Evolutionary conservation across 2,113 vertebrate species (phyloP).

Genomic region (Nerophis ophidion): DNA sequence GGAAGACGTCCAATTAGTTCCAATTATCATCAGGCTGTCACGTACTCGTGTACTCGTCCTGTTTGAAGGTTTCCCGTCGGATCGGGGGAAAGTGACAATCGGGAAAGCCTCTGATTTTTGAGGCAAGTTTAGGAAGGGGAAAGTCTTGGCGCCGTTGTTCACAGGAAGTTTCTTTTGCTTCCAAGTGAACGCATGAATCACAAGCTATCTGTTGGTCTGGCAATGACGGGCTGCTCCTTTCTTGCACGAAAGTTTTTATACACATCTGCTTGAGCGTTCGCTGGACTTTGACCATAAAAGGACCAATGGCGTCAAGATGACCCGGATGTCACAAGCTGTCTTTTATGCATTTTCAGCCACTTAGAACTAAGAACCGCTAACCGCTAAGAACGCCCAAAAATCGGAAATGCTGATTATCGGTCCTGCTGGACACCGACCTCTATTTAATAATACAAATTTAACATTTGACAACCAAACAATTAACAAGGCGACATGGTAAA

Average conservation of each 20-base stretch:
- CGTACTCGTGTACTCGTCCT: conserved; percentile 23
- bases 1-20: conserved; percentile 54
- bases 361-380: too few relatives aligned
- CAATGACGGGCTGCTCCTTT: conserved; percentile 6
- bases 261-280: background rate
- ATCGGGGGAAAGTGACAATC: conserved; percentile 5
- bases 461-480: too few relatives aligned
- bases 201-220: conserved; percentile 10
- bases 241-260: conserved; percentile 16
- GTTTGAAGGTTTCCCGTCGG: conserved; percentile 22
- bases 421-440: too few relatives aligned
- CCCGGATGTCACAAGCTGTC: too few relatives aligned
- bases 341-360: too few relatives aligned
- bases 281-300: conserved; percentile 34
- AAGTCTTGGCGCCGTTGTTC: background rate
- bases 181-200: conserved; percentile 19
- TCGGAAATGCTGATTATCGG: too few relatives aligned
- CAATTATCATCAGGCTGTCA: conserved; percentile 45
- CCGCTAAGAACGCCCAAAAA: too few relatives aligned
- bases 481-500: too few relatives aligned
- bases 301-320: too few relatives aligned
- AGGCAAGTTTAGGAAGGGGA: conserved; percentile 1
- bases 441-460: too few relatives aligned
- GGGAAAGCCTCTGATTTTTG: background rate
- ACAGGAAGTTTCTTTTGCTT: conserved; percentile 15